Evolutionary conservation across 2,797 vertebrate species (phyloP).

Genomic region (Cephalopachus bancanus): DNA sequence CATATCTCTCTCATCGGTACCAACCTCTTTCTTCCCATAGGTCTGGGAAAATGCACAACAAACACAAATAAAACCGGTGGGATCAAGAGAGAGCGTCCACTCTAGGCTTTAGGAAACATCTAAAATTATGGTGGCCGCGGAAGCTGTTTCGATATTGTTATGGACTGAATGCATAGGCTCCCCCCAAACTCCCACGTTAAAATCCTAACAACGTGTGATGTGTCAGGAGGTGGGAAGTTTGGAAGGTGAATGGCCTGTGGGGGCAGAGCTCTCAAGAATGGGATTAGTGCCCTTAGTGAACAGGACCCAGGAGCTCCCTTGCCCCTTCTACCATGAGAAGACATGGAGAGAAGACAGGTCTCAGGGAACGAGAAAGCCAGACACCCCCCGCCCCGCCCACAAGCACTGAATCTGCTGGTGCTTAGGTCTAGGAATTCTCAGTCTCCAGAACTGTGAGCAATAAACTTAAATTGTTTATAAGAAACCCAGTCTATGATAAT

Average conservation of each 20-base stretch:
- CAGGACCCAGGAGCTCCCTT: neutral
- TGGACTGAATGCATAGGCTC: neutral
- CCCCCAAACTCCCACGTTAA: neutral
- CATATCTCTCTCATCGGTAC: neutral
- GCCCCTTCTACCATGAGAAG: neutral
- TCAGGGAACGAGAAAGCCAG: neutral
- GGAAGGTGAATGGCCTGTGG: neutral
- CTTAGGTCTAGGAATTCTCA: neutral
- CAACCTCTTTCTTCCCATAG: neutral
- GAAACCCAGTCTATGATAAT: neutral
- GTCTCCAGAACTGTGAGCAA: neutral
- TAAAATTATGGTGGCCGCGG: neutral
- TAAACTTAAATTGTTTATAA: neutral
- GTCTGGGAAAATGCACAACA: neutral
- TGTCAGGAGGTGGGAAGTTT: neutral
- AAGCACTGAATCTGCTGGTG: neutral
- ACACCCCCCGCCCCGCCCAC: too few species aligned
- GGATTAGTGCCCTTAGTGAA: neutral
- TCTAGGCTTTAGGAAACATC: neutral
- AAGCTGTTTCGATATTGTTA: neutral
- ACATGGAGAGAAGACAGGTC: neutral
- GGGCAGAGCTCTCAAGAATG: neutral
- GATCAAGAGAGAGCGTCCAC: neutral
- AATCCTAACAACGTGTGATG: neutral
- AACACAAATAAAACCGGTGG: neutral